Evolutionary conservation across 2,888 invertebrate genomes (phyloP).

Genomic region (Anoncus sp.): DNA sequence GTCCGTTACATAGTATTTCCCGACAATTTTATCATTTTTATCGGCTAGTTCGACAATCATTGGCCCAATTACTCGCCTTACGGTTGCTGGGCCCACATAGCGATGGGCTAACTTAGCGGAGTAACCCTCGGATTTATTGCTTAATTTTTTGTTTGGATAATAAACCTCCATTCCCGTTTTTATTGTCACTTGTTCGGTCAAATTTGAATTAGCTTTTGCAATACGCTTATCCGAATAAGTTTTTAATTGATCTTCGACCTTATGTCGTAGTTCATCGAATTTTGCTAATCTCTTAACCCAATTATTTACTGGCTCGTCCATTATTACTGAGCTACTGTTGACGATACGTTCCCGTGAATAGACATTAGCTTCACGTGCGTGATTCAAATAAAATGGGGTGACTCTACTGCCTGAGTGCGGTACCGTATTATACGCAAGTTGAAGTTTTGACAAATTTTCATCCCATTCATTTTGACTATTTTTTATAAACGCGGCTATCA

Average conservation of each 20-base stretch:
- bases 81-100: too few relatives aligned
- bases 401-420: background rate
- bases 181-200: background rate
- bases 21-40: too few relatives aligned
- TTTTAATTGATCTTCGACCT: background rate
- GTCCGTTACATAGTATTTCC: too few relatives aligned
- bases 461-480: too few relatives aligned
- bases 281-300: background rate
- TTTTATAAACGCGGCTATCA: constrained; percentile 46
- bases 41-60: background rate
- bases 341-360: background rate
- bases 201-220: background rate
- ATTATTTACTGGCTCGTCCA: background rate
- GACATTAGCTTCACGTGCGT: background rate
- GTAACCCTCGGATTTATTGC: too few relatives aligned
- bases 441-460: too few relatives aligned
- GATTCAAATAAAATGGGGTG: background rate
- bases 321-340: background rate
- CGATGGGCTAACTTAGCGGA: background rate
- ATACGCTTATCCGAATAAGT: background rate
- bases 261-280: constrained; percentile 1
- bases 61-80: too few relatives aligned
- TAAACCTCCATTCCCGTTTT: background rate
- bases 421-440: too few relatives aligned
- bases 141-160: too few relatives aligned